A percentile compares a stretch with the other conserved stretches of the same genome.
These are phyloP conservation scores for Ptilorrhoa leucosticta DNA, from an alignment of 2,113 vertebrate genomes.

Conservation along the genomic window DNA sequence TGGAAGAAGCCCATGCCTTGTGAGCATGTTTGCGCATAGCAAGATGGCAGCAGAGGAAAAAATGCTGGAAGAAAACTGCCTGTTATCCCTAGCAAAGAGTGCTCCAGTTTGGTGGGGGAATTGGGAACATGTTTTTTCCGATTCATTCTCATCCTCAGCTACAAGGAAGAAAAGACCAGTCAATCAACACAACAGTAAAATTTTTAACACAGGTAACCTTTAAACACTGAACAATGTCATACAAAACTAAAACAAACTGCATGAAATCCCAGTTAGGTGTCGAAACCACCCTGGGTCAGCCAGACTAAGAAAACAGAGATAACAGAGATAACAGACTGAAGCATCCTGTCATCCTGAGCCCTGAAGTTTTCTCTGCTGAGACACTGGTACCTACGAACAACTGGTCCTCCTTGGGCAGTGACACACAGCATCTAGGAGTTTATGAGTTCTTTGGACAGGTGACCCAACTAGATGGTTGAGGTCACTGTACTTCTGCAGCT, in stretches of 20 bases:
- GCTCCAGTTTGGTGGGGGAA: background rate
- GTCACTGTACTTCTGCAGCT: background rate
- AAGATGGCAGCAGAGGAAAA: background rate
- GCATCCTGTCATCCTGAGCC: accelerated
- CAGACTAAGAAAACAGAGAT: background rate
- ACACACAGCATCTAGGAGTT: background rate
- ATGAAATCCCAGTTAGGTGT: background rate
- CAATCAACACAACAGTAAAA: slow-evolving; percentile 13
- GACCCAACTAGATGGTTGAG: background rate
- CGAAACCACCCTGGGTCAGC: background rate
- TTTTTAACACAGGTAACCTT: slow-evolving; percentile 29
- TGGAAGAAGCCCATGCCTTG: background rate
- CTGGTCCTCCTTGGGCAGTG: background rate
- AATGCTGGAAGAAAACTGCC: background rate
- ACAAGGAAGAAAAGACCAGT: background rate
- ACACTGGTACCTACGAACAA: background rate
- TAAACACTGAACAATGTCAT: slow-evolving; percentile 5
- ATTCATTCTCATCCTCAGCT: background rate
- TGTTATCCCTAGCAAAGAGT: background rate
- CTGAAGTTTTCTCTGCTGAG: background rate
- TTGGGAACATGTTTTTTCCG: background rate
- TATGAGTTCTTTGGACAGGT: background rate
- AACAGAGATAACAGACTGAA: background rate
- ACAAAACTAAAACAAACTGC: slow-evolving; percentile 25
- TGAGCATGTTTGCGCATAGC: background rate